phyloP scores from a whole-genome alignment of 2,888 invertebrate genomes.

The Phlogophora meticulosa region DNA sequence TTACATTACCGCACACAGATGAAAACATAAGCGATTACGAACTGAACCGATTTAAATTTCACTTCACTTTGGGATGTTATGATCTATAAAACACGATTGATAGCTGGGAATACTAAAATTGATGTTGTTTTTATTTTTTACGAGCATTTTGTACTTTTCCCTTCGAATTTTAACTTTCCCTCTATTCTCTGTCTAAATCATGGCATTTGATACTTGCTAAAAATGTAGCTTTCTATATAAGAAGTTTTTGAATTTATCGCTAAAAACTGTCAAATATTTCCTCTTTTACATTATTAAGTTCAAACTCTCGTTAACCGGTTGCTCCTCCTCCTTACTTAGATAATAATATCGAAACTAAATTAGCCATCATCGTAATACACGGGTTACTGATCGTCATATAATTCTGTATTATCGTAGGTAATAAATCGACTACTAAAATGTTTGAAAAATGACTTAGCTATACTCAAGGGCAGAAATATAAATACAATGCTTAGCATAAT shows the following conservation, averaged over 20 bases:
- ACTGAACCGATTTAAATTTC: slow-evolving; percentile 41
- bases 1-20: slow-evolving; percentile 56
- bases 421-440: not conserved
- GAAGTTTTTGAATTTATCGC: no score
- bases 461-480: not conserved
- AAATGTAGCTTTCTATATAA: no score
- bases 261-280: no score
- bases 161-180: no score
- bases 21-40: slow-evolving; percentile 50
- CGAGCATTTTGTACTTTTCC: no score
- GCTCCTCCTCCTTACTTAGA: not conserved
- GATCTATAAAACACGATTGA: slow-evolving; percentile 6
- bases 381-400: not conserved
- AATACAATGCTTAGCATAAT: no score
- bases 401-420: not conserved
- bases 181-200: no score
- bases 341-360: slow-evolving; percentile 3
- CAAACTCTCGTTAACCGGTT: not conserved
- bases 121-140: not conserved
- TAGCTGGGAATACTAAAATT: not conserved
- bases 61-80: slow-evolving; percentile 27
- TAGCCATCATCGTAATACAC: not conserved
- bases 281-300: no score
- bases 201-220: no score
- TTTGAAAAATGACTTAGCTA: not conserved